phyloP scores from a whole-genome alignment of 2,797 vertebrate species.

The Emys orbicularis region DNA sequence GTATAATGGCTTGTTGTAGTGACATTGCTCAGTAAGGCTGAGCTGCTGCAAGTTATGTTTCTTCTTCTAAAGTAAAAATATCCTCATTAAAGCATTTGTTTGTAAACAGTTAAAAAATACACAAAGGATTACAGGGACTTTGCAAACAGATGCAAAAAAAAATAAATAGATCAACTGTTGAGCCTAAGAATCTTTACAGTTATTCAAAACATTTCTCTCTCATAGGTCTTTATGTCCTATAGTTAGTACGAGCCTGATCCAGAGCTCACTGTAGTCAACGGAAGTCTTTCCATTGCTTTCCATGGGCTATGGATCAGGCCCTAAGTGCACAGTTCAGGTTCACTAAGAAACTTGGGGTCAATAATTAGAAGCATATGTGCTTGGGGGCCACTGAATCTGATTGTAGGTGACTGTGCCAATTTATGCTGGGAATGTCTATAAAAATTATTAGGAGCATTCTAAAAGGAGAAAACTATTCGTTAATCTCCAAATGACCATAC shows the following conservation, averaged over 20 bases:
- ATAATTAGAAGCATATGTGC: constrained; percentile 74
- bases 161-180: neutral
- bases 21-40: constrained; percentile 57
- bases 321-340: constrained; percentile 28
- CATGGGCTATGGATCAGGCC: constrained; percentile 49
- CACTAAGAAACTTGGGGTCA: constrained; percentile 31
- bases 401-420: constrained; percentile 56
- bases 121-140: constrained; percentile 59
- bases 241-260: neutral
- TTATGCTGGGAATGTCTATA: constrained; percentile 10
- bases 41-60: constrained; percentile 63
- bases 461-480: neutral
- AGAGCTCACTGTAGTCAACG: neutral
- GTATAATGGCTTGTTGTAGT: neutral
- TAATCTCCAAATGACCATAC: neutral
- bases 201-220: constrained; percentile 49
- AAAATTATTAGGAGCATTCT: neutral
- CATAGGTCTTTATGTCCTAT: constrained; percentile 13
- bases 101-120: constrained; percentile 52
- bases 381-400: constrained; percentile 9
- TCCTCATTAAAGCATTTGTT: constrained; percentile 64
- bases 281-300: constrained; percentile 8
- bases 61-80: constrained; percentile 62
- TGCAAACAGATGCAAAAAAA: constrained; percentile 57
- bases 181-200: neutral